phyloP scores from a whole-genome alignment of 2,113 vertebrate species.

The Ammospiza caudacuta region DNA sequence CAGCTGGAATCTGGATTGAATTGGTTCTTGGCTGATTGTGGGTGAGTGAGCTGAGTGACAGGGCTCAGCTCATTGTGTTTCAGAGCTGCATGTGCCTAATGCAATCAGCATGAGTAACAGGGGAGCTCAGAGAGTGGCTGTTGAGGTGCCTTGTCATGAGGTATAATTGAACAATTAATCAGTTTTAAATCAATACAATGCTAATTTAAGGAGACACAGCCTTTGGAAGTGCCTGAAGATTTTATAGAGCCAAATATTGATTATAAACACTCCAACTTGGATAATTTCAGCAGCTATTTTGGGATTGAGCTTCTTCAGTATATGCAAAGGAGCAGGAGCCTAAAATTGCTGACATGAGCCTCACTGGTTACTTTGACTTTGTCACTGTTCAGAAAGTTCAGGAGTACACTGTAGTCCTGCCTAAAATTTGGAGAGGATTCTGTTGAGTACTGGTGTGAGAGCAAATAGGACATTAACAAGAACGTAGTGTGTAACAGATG shows the following conservation, averaged over 20 bases:
- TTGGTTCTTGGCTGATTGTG: not conserved
- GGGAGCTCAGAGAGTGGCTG: not conserved
- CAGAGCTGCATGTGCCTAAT: not conserved
- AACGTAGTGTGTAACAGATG: not conserved
- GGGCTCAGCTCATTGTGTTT: not conserved
- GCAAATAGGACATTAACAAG: not conserved
- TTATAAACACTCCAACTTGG: not conserved
- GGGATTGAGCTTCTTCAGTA: not conserved
- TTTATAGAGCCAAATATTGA: not conserved
- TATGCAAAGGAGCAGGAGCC: not conserved
- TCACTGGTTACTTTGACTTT: not conserved
- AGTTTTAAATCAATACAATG: conserved; percentile 7
- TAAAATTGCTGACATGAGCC: not conserved
- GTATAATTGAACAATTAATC: conserved; percentile 23
- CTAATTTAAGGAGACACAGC: not conserved
- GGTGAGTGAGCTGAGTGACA: not conserved
- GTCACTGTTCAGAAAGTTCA: not conserved
- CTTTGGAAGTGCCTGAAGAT: not conserved
- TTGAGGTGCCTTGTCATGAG: conserved; percentile 4
- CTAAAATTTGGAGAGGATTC: not conserved
- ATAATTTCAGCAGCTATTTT: not conserved
- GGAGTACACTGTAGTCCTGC: not conserved
- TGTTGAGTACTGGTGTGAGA: not conserved
- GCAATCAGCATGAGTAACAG: not conserved
- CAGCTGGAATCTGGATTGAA: conserved; percentile 27